phyloP scores from a whole-genome alignment of 1,140 invertebrate genomes.

The Scaptodrosophila lebanonensis region DNA sequence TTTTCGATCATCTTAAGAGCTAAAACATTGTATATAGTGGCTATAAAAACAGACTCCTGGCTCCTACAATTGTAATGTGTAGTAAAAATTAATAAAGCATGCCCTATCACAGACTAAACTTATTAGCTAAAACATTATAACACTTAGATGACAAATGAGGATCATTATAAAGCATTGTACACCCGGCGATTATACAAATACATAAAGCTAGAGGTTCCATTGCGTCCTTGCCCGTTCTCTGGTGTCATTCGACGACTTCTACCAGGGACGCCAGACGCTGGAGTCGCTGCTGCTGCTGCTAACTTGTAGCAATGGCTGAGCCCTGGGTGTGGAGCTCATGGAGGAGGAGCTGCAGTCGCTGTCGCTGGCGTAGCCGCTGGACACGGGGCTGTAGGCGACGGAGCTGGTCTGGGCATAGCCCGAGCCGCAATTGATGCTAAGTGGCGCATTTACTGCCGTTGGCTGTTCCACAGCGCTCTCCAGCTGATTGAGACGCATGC shows the following conservation, averaged over 20 bases:
- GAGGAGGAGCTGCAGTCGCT: conserved; percentile 36
- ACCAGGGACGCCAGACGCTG: conserved; percentile 70
- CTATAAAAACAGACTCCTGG: conserved; percentile 66
- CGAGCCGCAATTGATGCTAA: conserved; percentile 53
- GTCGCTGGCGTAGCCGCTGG: conserved; percentile 74
- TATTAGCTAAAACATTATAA: conserved; percentile 55
- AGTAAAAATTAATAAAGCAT: conserved; percentile 64
- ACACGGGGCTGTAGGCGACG: conserved; percentile 60
- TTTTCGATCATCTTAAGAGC: conserved; percentile 48
- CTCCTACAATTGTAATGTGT: conserved; percentile 27
- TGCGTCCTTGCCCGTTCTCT: conserved; percentile 47
- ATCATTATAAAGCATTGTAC: conserved; percentile 68
- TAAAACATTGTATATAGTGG: conserved; percentile 51
- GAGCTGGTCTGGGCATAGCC: conserved; percentile 25
- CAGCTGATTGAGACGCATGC: conserved; percentile 85
- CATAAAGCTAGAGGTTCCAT: conserved; percentile 53
- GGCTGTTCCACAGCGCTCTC: conserved; percentile 50
- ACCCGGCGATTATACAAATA: no score
- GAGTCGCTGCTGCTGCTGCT: conserved; percentile 36
- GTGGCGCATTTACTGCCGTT: conserved; percentile 37
- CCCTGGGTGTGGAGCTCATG: conserved; percentile 15
- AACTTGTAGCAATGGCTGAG: conserved; percentile 50
- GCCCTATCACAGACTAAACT: conserved; percentile 71
- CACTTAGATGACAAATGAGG: conserved; percentile 55
- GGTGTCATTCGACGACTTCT: conserved; percentile 1